Conservation (phyloP, 2,888 invertebrate species). For the Noctua janthina region DNA sequence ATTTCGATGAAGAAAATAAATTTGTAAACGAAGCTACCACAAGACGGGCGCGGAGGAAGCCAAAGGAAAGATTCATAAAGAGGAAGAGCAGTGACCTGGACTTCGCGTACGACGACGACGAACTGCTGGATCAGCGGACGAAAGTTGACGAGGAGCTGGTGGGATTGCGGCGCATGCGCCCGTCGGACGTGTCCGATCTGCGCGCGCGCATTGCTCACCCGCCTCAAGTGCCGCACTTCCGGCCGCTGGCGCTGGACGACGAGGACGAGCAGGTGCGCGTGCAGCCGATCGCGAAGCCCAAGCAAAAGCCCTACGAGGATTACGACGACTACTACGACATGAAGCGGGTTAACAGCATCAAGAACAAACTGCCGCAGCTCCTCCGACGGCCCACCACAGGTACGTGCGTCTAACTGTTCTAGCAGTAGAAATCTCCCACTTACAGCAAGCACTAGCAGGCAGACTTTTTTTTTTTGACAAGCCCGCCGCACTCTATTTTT, state of each 20-base stretch:
- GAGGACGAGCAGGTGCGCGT: constrained; percentile 20
- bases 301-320: constrained; percentile 66
- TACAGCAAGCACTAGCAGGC: background rate
- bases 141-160: constrained; percentile 22
- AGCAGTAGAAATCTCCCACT: background rate
- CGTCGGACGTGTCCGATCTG: background rate
- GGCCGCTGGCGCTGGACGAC: constrained; percentile 40
- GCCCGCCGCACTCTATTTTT: background rate
- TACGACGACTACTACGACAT: constrained; percentile 83
- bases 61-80: constrained; percentile 73
- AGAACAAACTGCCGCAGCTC: constrained; percentile 75
- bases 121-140: constrained; percentile 29
- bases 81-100: constrained; percentile 48
- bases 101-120: constrained; percentile 56
- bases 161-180: constrained; percentile 21
- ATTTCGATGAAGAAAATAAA: constrained; percentile 66
- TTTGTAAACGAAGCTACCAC: constrained; percentile 66
- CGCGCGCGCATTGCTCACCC: background rate
- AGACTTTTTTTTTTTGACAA: background rate
- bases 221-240: constrained; percentile 6
- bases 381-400: constrained; percentile 76
- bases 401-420: constrained; percentile 58
- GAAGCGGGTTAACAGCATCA: constrained; percentile 79
- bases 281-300: constrained; percentile 42
- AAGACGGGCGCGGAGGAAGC: constrained; percentile 75